Conservation (phyloP, 1,140 invertebrate species). For the Ostrea edulis region DNA sequence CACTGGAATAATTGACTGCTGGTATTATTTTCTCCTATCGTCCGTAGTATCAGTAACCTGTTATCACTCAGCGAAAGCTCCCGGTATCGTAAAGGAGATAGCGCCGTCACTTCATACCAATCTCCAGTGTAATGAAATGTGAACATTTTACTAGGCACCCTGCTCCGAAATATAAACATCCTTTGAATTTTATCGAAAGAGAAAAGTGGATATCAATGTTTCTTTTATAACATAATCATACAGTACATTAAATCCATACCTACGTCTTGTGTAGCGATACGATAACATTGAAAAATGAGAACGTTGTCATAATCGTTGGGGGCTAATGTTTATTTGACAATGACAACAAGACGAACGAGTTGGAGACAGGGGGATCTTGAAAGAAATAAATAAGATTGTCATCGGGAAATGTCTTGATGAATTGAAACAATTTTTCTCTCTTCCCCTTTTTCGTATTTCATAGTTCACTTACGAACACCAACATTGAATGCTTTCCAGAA, state of each 20-base stretch:
- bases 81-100: background rate
- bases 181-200: slow-evolving; percentile 32
- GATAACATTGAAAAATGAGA: slow-evolving; percentile 35
- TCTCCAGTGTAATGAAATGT: slow-evolving; percentile 16
- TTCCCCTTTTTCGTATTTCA: background rate
- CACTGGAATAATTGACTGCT: slow-evolving; percentile 3
- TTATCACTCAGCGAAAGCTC: slow-evolving; percentile 25
- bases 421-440: background rate
- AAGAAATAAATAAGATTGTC: slow-evolving; percentile 31
- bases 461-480: background rate
- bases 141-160: background rate
- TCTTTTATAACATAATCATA: slow-evolving; percentile 28
- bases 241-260: slow-evolving; percentile 15
- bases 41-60: slow-evolving; percentile 4
- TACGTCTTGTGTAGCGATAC: background rate
- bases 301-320: slow-evolving; percentile 11
- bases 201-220: slow-evolving; percentile 31
- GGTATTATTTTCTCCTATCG: slow-evolving; percentile 1
- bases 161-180: slow-evolving; percentile 21
- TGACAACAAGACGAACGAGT: background rate
- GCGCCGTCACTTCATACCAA: slow-evolving; percentile 10
- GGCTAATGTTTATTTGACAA: background rate
- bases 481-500: slow-evolving; percentile 5
- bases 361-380: background rate
- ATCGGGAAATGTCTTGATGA: slow-evolving; percentile 7